Conservation (phyloP, 2,888 invertebrate genomes). For the Scaptomyza parva region DNA sequence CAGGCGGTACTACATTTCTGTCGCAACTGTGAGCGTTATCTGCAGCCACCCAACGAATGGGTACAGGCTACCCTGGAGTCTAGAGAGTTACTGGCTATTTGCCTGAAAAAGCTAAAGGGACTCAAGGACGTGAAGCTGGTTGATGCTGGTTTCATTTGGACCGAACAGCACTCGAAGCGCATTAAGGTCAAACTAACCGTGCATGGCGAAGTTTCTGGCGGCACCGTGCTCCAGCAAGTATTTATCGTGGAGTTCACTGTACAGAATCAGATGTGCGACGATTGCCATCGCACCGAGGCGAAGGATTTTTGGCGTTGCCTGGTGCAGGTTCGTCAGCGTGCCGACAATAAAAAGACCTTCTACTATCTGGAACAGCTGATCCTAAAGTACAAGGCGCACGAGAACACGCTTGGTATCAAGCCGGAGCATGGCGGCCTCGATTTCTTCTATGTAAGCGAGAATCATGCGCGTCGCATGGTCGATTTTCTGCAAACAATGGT, state of each 20-base stretch:
- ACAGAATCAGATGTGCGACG: constrained; percentile 97
- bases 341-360: constrained; percentile 98
- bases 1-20: constrained; percentile 96
- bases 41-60: constrained; percentile 97
- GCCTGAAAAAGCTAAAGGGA: constrained; percentile 96
- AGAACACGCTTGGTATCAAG: constrained; percentile 94
- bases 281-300: constrained; percentile 98
- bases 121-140: constrained; percentile 94
- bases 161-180: constrained; percentile 99
- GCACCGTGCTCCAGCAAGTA: constrained; percentile 96
- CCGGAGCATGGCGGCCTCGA: constrained; percentile 95
- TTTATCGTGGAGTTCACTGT: constrained; percentile 97
- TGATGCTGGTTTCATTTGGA: constrained; percentile 99
- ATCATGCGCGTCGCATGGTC: constrained; percentile 96
- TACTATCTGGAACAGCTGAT: constrained; percentile 99
- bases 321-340: constrained; percentile 94
- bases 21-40: constrained; percentile 96
- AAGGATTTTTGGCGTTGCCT: constrained; percentile 98
- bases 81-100: constrained; percentile 93
- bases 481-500: constrained; percentile 95
- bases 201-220: constrained; percentile 96
- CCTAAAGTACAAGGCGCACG: constrained; percentile 97
- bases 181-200: constrained; percentile 98
- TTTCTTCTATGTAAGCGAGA: constrained; percentile 96
- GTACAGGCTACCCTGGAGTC: constrained; percentile 94